Conservation (phyloP, 2,797 vertebrate genomes). For the Enteromius thamalakanensis region DNA sequence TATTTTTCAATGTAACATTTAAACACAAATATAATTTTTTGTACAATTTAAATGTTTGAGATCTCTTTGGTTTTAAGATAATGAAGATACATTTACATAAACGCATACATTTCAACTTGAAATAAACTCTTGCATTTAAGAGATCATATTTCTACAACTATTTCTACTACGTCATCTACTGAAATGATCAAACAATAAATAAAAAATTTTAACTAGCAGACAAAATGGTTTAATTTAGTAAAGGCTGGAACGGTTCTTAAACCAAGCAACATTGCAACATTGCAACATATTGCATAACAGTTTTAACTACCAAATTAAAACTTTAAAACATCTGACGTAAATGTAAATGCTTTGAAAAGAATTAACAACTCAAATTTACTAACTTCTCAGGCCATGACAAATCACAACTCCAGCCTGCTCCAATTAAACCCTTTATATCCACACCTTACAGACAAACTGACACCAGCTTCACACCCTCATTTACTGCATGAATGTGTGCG, state of each 20-base stretch:
- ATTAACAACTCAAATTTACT: slow-evolving; percentile 13
- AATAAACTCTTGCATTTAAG: neutral
- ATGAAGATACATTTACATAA: neutral
- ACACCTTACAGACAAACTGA: slow-evolving; percentile 51
- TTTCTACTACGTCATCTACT: neutral
- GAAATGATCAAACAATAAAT: neutral
- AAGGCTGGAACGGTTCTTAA: neutral
- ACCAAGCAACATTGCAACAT: neutral
- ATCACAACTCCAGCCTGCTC: slow-evolving; percentile 6
- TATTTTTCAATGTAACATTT: neutral
- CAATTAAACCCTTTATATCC: slow-evolving; percentile 56
- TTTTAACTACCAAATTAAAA: neutral
- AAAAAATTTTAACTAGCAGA: neutral
- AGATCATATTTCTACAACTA: neutral
- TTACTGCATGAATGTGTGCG: slow-evolving; percentile 16
- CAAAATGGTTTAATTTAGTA: neutral
- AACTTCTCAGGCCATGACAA: slow-evolving; percentile 13
- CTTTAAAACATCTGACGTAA: neutral
- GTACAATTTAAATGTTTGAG: too few relatives aligned
- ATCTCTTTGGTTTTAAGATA: neutral
- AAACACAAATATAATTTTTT: too few relatives aligned
- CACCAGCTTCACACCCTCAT: slow-evolving; percentile 50
- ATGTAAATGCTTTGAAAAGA: neutral
- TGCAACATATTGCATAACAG: neutral
- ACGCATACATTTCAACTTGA: neutral